A percentile compares a stretch with the other conserved stretches of the same genome.
phyloP scores from a whole-genome alignment of 2,797 vertebrate species.

The Labeo calbasu region DNA sequence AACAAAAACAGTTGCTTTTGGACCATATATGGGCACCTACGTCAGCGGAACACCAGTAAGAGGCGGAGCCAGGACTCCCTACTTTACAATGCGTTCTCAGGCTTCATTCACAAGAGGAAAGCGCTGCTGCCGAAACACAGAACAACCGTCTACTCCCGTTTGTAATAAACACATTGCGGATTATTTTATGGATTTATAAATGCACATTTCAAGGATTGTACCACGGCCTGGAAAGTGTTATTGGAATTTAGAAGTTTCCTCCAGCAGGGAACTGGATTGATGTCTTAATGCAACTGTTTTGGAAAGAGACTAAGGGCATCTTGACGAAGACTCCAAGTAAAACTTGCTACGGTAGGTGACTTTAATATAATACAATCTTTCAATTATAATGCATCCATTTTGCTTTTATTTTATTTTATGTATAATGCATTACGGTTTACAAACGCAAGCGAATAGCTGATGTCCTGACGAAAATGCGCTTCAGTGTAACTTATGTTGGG shows the following conservation, averaged over 20 bases:
- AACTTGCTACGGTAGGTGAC: constrained; percentile 69
- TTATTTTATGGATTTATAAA: constrained; percentile 76
- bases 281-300: constrained; percentile 85
- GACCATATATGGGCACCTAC: constrained; percentile 96
- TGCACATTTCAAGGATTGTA: constrained; percentile 62
- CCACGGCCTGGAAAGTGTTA: constrained; percentile 46
- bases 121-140: constrained; percentile 65
- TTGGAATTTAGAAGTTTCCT: constrained; percentile 64
- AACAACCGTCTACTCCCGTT: constrained; percentile 57
- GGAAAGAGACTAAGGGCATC: constrained; percentile 79
- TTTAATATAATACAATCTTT: neutral
- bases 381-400: neutral
- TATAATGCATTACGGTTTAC: constrained; percentile 20
- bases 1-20: constrained; percentile 85
- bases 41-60: constrained; percentile 92
- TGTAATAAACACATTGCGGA: constrained; percentile 57
- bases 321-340: constrained; percentile 70
- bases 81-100: constrained; percentile 66
- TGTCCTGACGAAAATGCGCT: constrained; percentile 27
- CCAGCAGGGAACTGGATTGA: constrained; percentile 74
- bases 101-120: constrained; percentile 93
- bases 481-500: constrained; percentile 55
- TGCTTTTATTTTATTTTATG: neutral
- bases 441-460: neutral
- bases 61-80: constrained; percentile 77